These are phyloP conservation scores for Rhyacichthys aspro DNA, from an alignment of 2,797 vertebrate species.

Conservation along the genomic window DNA sequence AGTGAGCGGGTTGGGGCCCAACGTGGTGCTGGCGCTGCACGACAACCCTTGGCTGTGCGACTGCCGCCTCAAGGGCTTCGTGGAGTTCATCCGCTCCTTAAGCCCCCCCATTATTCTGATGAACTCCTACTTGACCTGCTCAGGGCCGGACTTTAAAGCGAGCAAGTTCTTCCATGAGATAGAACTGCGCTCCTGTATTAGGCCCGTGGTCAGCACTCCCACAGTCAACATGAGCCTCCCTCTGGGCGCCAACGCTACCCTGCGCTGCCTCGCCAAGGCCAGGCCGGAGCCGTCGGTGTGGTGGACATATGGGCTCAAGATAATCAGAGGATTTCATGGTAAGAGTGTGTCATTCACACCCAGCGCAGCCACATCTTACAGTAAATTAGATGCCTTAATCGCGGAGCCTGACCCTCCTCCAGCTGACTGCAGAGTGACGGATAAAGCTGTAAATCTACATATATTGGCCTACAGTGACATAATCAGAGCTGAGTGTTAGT, in stretches of 20 bases:
- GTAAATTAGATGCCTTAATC: conserved; percentile 68
- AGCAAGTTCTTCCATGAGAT: conserved; percentile 89
- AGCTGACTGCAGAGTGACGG: conserved; percentile 15
- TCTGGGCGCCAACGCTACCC: conserved; percentile 82
- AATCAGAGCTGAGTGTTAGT: conserved; percentile 42
- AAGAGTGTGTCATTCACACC: conserved; percentile 67
- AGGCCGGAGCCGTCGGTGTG: conserved; percentile 83
- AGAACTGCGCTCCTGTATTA: conserved; percentile 84
- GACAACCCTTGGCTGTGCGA: conserved; percentile 93
- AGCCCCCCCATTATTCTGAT: conserved; percentile 88
- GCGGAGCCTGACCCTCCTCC: conserved; percentile 43
- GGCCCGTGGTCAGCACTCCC: conserved; percentile 78
- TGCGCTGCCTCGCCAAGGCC: conserved; percentile 85
- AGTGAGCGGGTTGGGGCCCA: conserved; percentile 54
- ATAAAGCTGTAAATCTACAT: conserved; percentile 33
- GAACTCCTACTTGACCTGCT: conserved; percentile 92
- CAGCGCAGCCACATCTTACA: conserved; percentile 36
- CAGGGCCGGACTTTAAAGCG: conserved; percentile 81
- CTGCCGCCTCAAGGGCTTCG: conserved; percentile 88
- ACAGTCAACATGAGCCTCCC: conserved; percentile 79
- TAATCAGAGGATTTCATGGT: conserved; percentile 91
- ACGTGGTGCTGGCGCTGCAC: conserved; percentile 86
- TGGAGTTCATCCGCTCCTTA: conserved; percentile 85
- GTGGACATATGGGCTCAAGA: conserved; percentile 91
- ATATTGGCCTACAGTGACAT: conserved; percentile 32